phyloP scores from a whole-genome alignment of 2,888 invertebrate genomes.

The Heteromurus nitidus region DNA sequence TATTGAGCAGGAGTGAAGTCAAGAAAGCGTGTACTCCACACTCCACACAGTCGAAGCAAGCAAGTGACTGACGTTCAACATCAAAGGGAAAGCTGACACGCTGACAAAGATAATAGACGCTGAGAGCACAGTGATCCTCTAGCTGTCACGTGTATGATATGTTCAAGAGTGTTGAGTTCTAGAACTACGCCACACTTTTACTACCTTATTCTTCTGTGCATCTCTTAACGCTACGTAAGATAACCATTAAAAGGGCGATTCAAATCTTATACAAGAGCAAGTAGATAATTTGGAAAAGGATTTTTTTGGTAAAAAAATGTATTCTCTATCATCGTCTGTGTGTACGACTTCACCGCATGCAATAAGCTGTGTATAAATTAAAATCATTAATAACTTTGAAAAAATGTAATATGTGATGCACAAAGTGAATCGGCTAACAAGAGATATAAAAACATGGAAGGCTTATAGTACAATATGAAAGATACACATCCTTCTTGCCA shows the following conservation, averaged over 20 bases:
- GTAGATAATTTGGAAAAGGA: background rate
- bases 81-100: constrained; percentile 30
- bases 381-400: background rate
- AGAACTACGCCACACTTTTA: constrained; percentile 16
- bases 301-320: too few species aligned
- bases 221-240: background rate
- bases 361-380: background rate
- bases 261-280: background rate
- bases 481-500: too few species aligned
- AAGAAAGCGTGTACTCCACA: constrained; percentile 38
- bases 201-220: background rate
- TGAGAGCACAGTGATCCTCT: background rate
- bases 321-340: background rate
- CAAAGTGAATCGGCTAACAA: background rate
- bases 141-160: constrained; percentile 3
- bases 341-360: background rate
- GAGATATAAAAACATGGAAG: background rate
- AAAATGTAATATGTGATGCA: constrained; percentile 1
- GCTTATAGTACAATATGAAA: background rate
- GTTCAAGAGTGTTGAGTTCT: constrained; percentile 1
- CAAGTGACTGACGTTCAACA: constrained; percentile 3
- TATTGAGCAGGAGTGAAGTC: constrained; percentile 1
- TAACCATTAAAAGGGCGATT: background rate
- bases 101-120: background rate
- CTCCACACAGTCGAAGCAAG: background rate